Evolutionary conservation across 2,888 invertebrate genomes (phyloP), one percentile per base, ranked within the genome.

Genomic region (Oxycera nigricornis): DNA sequence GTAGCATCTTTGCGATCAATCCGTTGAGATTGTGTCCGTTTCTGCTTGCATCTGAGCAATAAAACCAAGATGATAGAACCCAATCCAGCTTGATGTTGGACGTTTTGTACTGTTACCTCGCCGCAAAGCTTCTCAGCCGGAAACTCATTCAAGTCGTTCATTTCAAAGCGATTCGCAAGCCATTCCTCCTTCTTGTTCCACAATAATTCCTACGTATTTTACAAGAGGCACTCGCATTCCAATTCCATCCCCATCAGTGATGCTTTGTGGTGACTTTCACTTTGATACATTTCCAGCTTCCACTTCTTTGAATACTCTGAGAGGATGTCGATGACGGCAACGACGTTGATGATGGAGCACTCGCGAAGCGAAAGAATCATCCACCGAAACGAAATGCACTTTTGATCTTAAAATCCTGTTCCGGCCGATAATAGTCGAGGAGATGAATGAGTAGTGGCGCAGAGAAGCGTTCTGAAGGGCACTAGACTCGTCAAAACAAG

Each of bases 311-410:
- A 61, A 14, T 61, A 26, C 28, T 9, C 24, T 26, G 57, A 7
- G 46, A 46, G 11, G 46, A 46, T 46, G 46, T 28, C 6, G 24
- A 57, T 57, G 57, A 46, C 46, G 46, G n/a, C n/a, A 46, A 46
- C 17, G 46, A 20, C 24, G 52, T 7, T 52, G 52, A 30, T 61
- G 61, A 26, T 17, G 17, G 61, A 31, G 26, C 59, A 30, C 7
- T 55, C 26, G 14, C 3, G 41, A 11, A 46, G 50, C 17, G 28
- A 26, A 41, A 65, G 28, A 68, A 46, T 68, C 67, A 68, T 46
- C 50, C 67, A 72, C 55, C 26, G 72, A 72, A 72, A 57, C 72
- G 72, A 72, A 72, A 72, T 72, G 72, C 72, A 50, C 55, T 72
- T 72, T 72, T 72, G 72, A 72, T 72, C 72, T 72, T 72, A 57